phyloP scores from a whole-genome alignment of 2,888 invertebrate genomes.

The Xylocampa areola region DNA sequence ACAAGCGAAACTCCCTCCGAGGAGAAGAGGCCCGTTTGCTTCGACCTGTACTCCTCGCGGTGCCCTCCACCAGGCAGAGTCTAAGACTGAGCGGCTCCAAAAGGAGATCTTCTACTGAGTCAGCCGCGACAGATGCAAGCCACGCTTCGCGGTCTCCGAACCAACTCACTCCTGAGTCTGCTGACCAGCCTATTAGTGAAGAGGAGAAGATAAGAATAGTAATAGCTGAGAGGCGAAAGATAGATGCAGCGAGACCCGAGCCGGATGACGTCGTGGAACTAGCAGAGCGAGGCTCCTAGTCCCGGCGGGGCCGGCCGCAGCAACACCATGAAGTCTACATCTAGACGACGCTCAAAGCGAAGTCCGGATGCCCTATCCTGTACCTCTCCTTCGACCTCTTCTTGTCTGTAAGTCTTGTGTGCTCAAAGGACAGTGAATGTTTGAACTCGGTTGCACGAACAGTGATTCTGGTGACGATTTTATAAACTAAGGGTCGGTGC shows the following conservation, averaged over 20 bases:
- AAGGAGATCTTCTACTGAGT: constrained; percentile 77
- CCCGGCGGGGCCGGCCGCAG: constrained; percentile 88
- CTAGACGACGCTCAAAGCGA: constrained; percentile 68
- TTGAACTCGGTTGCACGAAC: constrained; percentile 83
- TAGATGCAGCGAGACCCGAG: constrained; percentile 84
- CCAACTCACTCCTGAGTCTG: constrained; percentile 64
- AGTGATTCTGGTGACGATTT: constrained; percentile 69
- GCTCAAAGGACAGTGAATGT: constrained; percentile 75
- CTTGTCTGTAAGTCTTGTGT: constrained; percentile 66
- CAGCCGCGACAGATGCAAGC: constrained; percentile 70
- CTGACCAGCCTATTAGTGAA: constrained; percentile 76
- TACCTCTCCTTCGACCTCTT: constrained; percentile 58
- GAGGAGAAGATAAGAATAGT: constrained; percentile 90
- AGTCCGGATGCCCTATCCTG: constrained; percentile 51
- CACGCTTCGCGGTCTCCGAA: constrained; percentile 63
- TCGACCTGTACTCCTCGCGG: constrained; percentile 81
- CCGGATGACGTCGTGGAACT: constrained; percentile 81
- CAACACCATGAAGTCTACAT: constrained; percentile 88
- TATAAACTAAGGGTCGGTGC: constrained; percentile 43
- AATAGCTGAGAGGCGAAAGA: constrained; percentile 90
- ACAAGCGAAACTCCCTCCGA: constrained; percentile 82
- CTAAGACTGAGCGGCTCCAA: constrained; percentile 70
- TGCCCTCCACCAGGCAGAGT: constrained; percentile 78
- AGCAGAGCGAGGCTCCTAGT: constrained; percentile 86
- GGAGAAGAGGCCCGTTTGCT: constrained; percentile 85